Evolutionary conservation across 2,113 vertebrate genomes (phyloP).

Genomic region (Electrona antarctica): DNA sequence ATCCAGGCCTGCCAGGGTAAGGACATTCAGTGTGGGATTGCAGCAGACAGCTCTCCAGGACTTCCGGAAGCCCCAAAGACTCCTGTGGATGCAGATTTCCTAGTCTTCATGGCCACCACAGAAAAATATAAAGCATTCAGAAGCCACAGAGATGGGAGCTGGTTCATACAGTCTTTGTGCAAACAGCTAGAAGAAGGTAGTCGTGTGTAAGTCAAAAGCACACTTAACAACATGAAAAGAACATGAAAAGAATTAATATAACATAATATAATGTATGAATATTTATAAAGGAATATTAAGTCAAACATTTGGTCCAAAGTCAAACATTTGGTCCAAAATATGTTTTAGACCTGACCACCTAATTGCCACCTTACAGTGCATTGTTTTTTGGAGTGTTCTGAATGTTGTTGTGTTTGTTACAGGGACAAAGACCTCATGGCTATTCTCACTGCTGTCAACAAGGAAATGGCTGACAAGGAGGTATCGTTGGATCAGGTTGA

Average conservation of each 20-base stretch:
- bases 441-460: conserved; percentile 85
- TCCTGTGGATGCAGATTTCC: conserved; percentile 84
- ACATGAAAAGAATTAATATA: too few species aligned
- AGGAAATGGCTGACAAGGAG: conserved; percentile 78
- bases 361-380: too few species aligned
- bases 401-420: conserved; percentile 23
- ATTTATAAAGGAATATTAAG: too few species aligned
- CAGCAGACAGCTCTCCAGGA: background rate
- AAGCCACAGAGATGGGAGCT: conserved; percentile 62
- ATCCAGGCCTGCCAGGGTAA: conserved; percentile 89
- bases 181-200: conserved; percentile 76
- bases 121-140: conserved; percentile 74
- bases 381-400: background rate
- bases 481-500: background rate
- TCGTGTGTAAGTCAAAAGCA: conserved; percentile 81
- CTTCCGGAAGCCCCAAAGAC: conserved; percentile 54
- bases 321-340: too few species aligned
- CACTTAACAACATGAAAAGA: too few species aligned
- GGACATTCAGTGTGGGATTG: conserved; percentile 60
- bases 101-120: conserved; percentile 85
- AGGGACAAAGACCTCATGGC: conserved; percentile 81
- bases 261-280: too few species aligned
- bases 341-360: too few species aligned
- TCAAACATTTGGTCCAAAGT: too few species aligned
- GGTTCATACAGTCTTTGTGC: conserved; percentile 89